Evolutionary conservation across 2,113 vertebrate genomes (phyloP).

Genomic region (Malaclemys terrapin): DNA sequence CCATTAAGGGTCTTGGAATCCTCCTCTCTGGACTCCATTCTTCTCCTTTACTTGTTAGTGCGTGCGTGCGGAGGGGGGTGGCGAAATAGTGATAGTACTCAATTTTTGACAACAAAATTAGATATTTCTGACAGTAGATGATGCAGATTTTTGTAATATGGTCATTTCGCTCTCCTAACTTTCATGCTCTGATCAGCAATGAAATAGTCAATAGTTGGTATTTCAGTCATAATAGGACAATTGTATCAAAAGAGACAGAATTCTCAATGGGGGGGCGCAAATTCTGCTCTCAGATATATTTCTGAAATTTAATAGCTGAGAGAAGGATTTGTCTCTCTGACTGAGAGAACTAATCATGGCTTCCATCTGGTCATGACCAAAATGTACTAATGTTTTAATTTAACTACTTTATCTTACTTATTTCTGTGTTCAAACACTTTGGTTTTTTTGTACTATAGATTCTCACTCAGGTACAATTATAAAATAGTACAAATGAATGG

Average conservation of each 20-base stretch:
- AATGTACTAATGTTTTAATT: background rate
- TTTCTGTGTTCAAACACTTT: background rate
- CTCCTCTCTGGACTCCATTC: background rate
- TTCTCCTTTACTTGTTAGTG: background rate
- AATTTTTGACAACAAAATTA: accelerated
- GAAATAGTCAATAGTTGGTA: background rate
- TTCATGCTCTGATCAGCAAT: background rate
- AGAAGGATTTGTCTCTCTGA: background rate
- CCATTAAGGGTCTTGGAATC: accelerated
- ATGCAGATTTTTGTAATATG: background rate
- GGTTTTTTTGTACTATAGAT: background rate
- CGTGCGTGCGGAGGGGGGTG: too few relatives aligned
- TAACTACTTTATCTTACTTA: background rate
- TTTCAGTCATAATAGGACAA: background rate
- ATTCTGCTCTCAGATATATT: background rate
- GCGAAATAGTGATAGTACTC: background rate
- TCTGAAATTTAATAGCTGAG: background rate
- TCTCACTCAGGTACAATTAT: background rate
- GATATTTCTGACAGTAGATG: background rate
- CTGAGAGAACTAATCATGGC: background rate
- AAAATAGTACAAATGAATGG: background rate
- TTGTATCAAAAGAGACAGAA: background rate
- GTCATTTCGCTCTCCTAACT: background rate
- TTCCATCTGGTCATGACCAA: background rate
- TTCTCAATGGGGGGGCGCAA: background rate